These are phyloP conservation scores for Callocephalon fimbriatum DNA, from an alignment of 2,113 vertebrate genomes.

Conservation along the genomic window DNA sequence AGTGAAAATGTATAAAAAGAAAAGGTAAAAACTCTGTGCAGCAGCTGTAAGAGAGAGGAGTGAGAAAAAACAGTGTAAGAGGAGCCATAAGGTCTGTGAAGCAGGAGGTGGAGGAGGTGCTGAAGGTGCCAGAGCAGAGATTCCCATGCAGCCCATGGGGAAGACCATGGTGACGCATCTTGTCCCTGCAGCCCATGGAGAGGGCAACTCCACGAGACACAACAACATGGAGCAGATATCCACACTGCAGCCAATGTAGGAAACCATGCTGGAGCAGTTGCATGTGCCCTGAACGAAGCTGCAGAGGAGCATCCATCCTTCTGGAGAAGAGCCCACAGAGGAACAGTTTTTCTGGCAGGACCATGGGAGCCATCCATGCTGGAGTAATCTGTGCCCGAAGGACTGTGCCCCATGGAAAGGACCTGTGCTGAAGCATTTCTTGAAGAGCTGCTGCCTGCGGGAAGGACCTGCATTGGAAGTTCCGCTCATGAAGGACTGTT, in stretches of 20 bases:
- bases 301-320: too few species aligned
- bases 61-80: background rate
- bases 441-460: background rate
- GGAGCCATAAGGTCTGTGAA: background rate
- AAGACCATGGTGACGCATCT: background rate
- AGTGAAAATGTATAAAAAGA: background rate
- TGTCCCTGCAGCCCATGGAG: background rate
- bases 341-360: background rate
- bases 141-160: background rate
- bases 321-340: background rate
- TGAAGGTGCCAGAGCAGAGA: background rate
- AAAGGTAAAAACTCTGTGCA: background rate
- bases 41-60: background rate
- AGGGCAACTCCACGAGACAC: accelerated
- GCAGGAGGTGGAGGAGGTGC: background rate
- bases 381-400: background rate
- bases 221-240: background rate
- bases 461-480: background rate
- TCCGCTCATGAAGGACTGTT: background rate
- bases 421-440: background rate
- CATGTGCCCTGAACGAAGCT: background rate
- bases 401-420: background rate
- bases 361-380: background rate
- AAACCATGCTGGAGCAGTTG: accelerated
- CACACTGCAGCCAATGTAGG: background rate